Evolutionary conservation across 2,113 vertebrate genomes (phyloP).

Genomic region (Zeus faber): DNA sequence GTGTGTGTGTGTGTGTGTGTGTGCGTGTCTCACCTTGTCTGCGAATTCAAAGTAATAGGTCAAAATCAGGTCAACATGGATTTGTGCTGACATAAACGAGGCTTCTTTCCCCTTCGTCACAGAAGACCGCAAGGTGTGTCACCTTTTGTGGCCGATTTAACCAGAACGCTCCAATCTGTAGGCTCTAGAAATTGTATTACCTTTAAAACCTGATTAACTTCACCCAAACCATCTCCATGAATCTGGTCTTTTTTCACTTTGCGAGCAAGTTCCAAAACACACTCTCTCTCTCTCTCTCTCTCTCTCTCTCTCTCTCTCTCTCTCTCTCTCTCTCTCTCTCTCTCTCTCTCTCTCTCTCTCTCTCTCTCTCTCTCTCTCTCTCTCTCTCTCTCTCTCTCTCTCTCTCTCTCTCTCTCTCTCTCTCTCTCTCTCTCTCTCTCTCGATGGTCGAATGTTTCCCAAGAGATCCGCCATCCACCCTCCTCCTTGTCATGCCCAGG

Average conservation of each 20-base stretch:
- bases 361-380: background rate
- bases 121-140: background rate
- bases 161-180: background rate
- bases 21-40: conserved; percentile 12
- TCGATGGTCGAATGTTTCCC: too few relatives aligned
- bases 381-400: background rate
- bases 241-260: too few relatives aligned
- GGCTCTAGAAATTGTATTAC: background rate
- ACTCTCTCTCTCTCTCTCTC: background rate
- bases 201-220: too few relatives aligned
- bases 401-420: background rate
- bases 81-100: conserved; percentile 32
- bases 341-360: background rate
- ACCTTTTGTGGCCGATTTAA: background rate
- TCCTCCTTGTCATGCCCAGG: background rate
- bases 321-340: background rate
- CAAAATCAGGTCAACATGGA: conserved; percentile 32
- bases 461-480: too few relatives aligned
- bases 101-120: conserved; percentile 15
- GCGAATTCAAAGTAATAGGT: conserved; percentile 27
- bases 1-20: conserved; percentile 15
- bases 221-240: too few relatives aligned
- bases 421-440: background rate
- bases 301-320: background rate
- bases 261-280: background rate